Conservation (phyloP, 2,113 vertebrate genomes). For the Climacteris rufus region DNA sequence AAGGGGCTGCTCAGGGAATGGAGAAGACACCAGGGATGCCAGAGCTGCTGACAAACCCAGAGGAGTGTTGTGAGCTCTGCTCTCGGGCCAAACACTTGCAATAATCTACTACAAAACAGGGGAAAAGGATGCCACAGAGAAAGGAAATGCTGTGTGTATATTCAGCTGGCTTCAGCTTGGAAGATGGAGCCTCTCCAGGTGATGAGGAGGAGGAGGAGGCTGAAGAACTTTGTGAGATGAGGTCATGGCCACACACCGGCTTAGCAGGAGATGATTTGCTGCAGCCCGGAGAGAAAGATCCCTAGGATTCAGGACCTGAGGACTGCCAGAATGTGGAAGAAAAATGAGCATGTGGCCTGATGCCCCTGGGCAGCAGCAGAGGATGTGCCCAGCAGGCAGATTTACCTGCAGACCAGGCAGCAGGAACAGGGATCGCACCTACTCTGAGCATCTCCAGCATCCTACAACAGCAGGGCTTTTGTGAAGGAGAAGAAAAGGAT, state of each 20-base stretch:
- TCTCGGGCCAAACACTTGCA: background rate
- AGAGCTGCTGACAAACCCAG: background rate
- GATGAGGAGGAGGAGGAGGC: background rate
- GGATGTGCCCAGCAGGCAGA: background rate
- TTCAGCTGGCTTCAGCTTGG: background rate
- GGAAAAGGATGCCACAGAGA: background rate
- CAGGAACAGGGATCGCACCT: background rate
- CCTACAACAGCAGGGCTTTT: background rate
- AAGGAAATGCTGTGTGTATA: background rate
- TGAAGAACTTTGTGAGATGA: background rate
- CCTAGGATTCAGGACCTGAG: background rate
- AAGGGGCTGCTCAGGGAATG: background rate
- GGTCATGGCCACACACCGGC: fast-evolving
- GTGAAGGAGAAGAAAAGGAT: background rate
- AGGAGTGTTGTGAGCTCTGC: background rate
- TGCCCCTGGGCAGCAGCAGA: background rate
- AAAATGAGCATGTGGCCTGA: background rate
- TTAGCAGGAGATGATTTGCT: fast-evolving
- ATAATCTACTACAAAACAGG: background rate
- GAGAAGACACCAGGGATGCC: background rate
- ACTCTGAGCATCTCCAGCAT: background rate
- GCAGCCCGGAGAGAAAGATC: background rate
- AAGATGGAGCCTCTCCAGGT: background rate
- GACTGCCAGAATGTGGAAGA: background rate
- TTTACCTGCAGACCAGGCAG: background rate